Percentiles rank a stretch among this genome's conserved stretches.
Evolutionary conservation across 2,888 invertebrate genomes (phyloP).

Genomic region (Pediacus dermestoides): DNA sequence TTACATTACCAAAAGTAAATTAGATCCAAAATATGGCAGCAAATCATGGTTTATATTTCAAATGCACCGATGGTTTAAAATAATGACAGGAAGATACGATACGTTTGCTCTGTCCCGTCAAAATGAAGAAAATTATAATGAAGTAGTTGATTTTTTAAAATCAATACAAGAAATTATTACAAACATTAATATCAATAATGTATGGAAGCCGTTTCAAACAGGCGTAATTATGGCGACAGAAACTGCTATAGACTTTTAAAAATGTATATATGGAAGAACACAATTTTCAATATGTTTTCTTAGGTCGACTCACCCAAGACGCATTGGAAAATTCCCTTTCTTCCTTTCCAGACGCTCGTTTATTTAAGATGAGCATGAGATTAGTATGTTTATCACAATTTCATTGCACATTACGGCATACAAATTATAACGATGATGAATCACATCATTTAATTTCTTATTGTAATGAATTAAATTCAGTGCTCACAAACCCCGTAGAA

Average conservation of each 20-base stretch:
- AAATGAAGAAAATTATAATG: constrained; percentile 5
- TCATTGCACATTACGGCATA: no score
- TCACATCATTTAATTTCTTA: constrained; percentile 1
- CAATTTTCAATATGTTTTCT: constrained; percentile 1
- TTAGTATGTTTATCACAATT: constrained; percentile 4
- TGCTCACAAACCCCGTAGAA: no score
- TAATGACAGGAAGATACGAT: constrained; percentile 8
- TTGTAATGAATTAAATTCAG: no score
- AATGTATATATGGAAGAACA: not conserved
- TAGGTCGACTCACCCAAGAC: constrained; percentile 6
- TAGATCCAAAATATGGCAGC: constrained; percentile 6
- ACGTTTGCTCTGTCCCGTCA: not conserved
- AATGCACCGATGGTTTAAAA: constrained; percentile 14
- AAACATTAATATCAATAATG: constrained; percentile 5
- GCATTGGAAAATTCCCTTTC: constrained; percentile 8
- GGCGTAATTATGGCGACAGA: constrained; percentile 3
- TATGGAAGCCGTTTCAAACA: constrained; percentile 9
- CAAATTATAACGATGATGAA: constrained; percentile 3
- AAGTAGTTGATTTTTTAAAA: not conserved
- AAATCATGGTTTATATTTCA: constrained; percentile 11
- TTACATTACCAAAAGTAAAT: constrained; percentile 7
- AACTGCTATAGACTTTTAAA: constrained; percentile 7
- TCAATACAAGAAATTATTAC: constrained; percentile 3
- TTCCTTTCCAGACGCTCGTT: not conserved
- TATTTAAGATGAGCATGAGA: not conserved